A percentile compares a stretch with the other conserved stretches of the same genome.
phyloP scores from a whole-genome alignment of 2,888 invertebrate species.

The Ophonus ardosiacus region DNA sequence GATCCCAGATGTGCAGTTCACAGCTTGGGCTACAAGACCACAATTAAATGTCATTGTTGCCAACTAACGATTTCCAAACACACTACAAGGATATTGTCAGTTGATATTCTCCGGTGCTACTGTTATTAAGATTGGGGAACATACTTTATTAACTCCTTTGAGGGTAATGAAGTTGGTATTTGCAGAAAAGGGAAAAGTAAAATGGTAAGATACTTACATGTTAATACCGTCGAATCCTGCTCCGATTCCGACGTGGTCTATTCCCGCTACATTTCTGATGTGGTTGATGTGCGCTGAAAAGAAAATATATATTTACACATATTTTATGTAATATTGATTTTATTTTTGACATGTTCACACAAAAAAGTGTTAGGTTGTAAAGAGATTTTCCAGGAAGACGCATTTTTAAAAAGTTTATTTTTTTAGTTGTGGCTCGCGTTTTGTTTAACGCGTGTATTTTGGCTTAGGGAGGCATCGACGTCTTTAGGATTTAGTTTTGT shows the following conservation, averaged over 20 bases:
- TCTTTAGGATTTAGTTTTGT: too few species aligned
- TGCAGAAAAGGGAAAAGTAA: background rate
- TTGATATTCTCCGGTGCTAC: background rate
- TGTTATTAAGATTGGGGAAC: background rate
- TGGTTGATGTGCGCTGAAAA: conserved; percentile 77
- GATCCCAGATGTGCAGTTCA: conserved; percentile 51
- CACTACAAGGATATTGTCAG: conserved; percentile 19
- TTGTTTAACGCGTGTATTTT: too few species aligned
- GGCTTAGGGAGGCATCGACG: too few species aligned
- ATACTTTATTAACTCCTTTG: background rate
- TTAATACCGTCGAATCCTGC: conserved; percentile 77
- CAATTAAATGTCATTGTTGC: conserved; percentile 39
- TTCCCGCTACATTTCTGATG: conserved; percentile 78
- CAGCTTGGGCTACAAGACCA: conserved; percentile 51
- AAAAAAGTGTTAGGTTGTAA: too few species aligned
- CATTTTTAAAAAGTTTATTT: too few species aligned
- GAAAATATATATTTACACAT: background rate
- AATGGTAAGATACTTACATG: conserved; percentile 9
- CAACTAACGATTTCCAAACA: conserved; percentile 35
- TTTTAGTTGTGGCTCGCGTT: too few species aligned
- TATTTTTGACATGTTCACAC: too few species aligned
- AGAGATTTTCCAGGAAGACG: too few species aligned
- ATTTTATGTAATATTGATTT: background rate
- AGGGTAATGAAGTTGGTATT: background rate
- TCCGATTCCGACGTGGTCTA: conserved; percentile 79